These are phyloP conservation scores for Glyphotaelius pellucidus DNA, from an alignment of 2,888 invertebrate species.

Conservation along the genomic window DNA sequence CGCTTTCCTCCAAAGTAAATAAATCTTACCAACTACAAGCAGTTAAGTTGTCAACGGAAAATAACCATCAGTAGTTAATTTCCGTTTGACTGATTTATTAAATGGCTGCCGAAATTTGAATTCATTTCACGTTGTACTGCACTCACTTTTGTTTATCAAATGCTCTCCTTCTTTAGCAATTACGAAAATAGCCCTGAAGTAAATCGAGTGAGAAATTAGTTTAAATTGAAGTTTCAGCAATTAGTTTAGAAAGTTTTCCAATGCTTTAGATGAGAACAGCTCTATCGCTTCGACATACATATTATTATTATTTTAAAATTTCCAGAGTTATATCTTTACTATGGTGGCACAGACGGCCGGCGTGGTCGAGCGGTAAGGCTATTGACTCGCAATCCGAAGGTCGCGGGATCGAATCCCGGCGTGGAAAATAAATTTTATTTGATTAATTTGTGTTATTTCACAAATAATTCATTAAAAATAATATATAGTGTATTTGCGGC, in stretches of 20 bases:
- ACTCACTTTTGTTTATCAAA: neutral
- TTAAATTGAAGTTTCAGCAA: neutral
- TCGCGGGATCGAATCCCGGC: no score
- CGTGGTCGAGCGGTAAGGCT: no score
- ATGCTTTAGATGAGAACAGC: neutral
- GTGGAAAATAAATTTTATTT: no score
- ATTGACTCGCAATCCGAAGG: no score
- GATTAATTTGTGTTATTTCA: no score
- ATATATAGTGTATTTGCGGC: no score
- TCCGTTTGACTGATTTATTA: conserved; percentile 2
- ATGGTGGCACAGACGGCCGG: no score
- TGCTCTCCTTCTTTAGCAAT: neutral
- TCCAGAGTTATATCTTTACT: neutral
- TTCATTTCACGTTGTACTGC: neutral
- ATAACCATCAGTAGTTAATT: neutral
- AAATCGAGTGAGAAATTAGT: neutral
- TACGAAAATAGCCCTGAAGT: neutral
- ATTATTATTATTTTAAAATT: neutral
- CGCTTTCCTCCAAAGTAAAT: neutral
- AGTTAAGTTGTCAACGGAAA: neutral
- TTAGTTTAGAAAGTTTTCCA: conserved; percentile 23
- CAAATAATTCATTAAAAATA: no score
- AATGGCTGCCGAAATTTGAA: neutral
- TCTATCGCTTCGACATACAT: neutral
- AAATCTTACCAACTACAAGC: neutral